A percentile compares a stretch with the other conserved stretches of the same genome.
phyloP scores from a whole-genome alignment of 2,888 invertebrate genomes.

The Heliconius sara region DNA sequence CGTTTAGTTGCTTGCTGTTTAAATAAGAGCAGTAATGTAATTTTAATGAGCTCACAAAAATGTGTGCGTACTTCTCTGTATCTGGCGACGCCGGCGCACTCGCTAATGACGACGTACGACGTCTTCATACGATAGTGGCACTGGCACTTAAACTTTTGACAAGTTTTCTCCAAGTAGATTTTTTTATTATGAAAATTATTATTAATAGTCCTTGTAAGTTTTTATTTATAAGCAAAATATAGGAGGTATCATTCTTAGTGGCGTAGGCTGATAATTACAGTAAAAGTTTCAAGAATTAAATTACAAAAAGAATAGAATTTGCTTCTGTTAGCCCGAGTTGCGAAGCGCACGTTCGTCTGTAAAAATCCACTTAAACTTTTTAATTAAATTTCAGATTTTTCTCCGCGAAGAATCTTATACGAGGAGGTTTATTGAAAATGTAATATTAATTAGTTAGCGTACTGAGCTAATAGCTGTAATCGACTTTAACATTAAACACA shows the following conservation, averaged over 20 bases:
- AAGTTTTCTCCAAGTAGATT: neutral
- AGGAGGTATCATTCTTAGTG: neutral
- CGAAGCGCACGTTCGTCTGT: slow-evolving; percentile 73
- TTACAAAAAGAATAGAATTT: slow-evolving; percentile 68
- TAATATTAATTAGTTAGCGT: slow-evolving; percentile 78
- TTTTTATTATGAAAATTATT: slow-evolving; percentile 1
- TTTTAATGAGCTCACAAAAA: slow-evolving; percentile 82
- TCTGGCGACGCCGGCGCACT: slow-evolving; percentile 54
- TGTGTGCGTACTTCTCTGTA: slow-evolving; percentile 67
- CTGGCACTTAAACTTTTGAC: slow-evolving; percentile 3
- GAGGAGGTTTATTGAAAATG: slow-evolving; percentile 75
- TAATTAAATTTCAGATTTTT: slow-evolving; percentile 83
- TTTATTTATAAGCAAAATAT: neutral
- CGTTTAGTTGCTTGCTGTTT: slow-evolving; percentile 81
- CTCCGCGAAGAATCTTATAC: slow-evolving; percentile 71
- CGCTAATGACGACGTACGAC: slow-evolving; percentile 35
- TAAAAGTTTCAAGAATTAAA: slow-evolving; percentile 25
- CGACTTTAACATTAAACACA: slow-evolving; percentile 68
- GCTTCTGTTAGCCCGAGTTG: slow-evolving; percentile 73
- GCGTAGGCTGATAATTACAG: slow-evolving; percentile 2
- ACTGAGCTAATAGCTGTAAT: slow-evolving; percentile 76
- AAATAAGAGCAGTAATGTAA: slow-evolving; percentile 81
- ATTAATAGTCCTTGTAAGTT: neutral
- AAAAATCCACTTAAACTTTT: slow-evolving; percentile 83
- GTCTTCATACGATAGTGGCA: slow-evolving; percentile 30